Base-by-base conservation (phyloP, 1,140 invertebrate genomes). In the Eumeta japonica region DNA sequence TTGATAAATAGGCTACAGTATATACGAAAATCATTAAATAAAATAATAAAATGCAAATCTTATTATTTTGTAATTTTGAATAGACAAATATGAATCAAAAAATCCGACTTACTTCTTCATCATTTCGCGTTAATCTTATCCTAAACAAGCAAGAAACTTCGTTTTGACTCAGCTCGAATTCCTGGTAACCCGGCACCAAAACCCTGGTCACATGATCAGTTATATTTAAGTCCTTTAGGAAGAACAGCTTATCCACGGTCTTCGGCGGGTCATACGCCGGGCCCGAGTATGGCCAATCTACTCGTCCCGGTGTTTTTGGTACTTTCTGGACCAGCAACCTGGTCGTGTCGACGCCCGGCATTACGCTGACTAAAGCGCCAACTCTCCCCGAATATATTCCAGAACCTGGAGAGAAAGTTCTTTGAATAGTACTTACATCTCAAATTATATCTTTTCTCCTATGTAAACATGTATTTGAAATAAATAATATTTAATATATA, bases 341-440 rank as follows among this genome's bases (percentile, higher is more conserved):
- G 2, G 75, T 76, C 1, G 66, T 71, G 0, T 53, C 40, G 4
- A 55, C 35, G 3, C 63, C 64, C 9, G 74, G 65, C 75, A 81
- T 81, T 4, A 60, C 57, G 35, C 74, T 64, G 2, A 58, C 43
- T 16, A 81, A 29, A 0, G 71, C 58, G 5, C 79, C 76, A 2
- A 59, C 56, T 40, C 64, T 57, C 0, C 76, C 72, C 0, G 77
- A 70, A 44, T 78, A 86, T 24, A 87, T 83, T 15, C 85, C 85
- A 27, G 79, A 82, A 10, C 85, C 74, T 77, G n/a, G n/a, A n/a
- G n/a, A n/a, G n/a, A n/a, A n/a, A n/a, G n/a, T n/a, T n/a, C n/a
- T n/a, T n/a, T n/a, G n/a, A n/a, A n/a, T n/a, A n/a, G n/a, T n/a
- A n/a, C n/a, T n/a, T n/a, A n/a, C n/a, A n/a, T n/a, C n/a, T n/a